phyloP scores from a whole-genome alignment of 2,113 vertebrate genomes.

The Herpetotheres cachinnans region DNA sequence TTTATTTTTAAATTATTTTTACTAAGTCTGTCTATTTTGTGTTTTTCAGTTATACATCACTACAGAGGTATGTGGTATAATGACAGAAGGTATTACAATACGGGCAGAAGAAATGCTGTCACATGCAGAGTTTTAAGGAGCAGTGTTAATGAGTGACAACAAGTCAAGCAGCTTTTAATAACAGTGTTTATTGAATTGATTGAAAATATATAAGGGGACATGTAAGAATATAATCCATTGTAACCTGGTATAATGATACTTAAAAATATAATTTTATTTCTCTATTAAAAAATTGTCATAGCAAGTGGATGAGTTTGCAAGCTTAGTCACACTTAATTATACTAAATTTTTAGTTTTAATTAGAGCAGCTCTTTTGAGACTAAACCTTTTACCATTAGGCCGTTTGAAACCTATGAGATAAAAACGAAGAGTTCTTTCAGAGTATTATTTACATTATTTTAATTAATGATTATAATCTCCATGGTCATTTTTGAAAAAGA shows the following conservation, averaged over 20 bases:
- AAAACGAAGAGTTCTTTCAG: conserved; percentile 72
- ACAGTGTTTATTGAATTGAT: background rate
- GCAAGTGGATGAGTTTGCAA: conserved; percentile 55
- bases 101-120: background rate
- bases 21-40: background rate
- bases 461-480: conserved; percentile 83
- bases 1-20: background rate
- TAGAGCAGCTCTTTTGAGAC: conserved; percentile 74
- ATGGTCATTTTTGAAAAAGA: conserved; percentile 78
- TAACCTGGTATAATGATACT: background rate
- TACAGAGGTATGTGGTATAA: background rate
- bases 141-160: background rate
- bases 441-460: conserved; percentile 82
- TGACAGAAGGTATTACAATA: background rate
- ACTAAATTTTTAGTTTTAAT: conserved; percentile 76
- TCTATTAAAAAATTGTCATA: background rate
- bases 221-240: background rate
- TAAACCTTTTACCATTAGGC: conserved; percentile 71
- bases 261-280: conserved; percentile 41
- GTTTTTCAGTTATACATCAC: background rate
- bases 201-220: background rate
- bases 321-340: conserved; percentile 68
- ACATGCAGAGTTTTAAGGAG: background rate
- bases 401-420: conserved; percentile 75
- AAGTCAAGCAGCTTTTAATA: background rate